Percentiles rank a stretch among this genome's conserved stretches.
Conservation (phyloP, 2,888 invertebrate species). For the Altica lythri region DNA sequence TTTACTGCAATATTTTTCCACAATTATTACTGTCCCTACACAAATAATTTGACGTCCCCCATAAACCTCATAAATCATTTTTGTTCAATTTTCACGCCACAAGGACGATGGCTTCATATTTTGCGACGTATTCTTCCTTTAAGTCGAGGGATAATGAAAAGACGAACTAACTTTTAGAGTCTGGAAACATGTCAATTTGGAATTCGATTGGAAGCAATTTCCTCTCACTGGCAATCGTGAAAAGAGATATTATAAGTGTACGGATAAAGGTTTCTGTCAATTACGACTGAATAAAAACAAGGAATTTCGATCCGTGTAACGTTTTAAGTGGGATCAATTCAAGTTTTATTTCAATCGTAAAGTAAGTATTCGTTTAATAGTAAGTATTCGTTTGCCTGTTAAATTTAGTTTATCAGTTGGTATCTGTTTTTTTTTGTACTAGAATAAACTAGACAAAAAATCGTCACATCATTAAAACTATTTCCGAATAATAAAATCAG, state of each 20-base stretch:
- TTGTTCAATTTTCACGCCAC: constrained; percentile 1
- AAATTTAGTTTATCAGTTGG: no score
- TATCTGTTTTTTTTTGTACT: no score
- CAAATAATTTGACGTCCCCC: constrained; percentile 10
- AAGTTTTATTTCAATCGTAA: no score
- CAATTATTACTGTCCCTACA: no score
- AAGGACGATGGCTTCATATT: neutral
- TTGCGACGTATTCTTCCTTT: constrained; percentile 10
- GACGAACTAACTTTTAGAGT: constrained; percentile 16
- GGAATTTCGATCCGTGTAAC: no score
- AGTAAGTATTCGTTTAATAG: no score
- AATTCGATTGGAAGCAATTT: constrained; percentile 21
- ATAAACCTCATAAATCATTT: constrained; percentile 7
- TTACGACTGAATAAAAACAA: constrained; percentile 1
- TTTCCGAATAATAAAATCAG: no score
- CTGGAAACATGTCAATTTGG: constrained; percentile 19
- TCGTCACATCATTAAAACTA: no score
- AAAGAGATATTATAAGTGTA: constrained; percentile 9
- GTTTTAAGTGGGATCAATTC: no score
- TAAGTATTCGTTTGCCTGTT: no score
- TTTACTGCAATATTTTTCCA: no score
- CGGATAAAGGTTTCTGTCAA: constrained; percentile 13
- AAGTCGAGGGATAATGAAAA: constrained; percentile 16
- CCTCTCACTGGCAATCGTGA: neutral
- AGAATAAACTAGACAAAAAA: no score